phyloP scores from a whole-genome alignment of 2,888 invertebrate species.

The Philereme vetulata region DNA sequence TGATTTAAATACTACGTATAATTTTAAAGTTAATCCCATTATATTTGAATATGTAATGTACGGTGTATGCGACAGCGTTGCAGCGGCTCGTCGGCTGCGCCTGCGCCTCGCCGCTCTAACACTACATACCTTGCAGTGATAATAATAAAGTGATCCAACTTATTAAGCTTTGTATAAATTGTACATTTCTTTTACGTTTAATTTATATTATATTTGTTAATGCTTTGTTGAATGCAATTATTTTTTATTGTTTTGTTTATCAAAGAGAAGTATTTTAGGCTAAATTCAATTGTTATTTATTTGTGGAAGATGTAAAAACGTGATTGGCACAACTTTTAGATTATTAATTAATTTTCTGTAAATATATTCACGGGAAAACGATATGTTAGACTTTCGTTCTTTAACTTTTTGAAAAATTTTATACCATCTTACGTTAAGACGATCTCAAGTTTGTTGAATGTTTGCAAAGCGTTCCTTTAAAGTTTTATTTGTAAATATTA shows the following conservation, averaged over 20 bases:
- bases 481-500: conserved; percentile 83
- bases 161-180: conserved; percentile 80
- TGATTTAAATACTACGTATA: conserved; percentile 50
- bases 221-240: conserved; percentile 83
- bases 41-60: conserved; percentile 30
- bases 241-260: conserved; percentile 84
- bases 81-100: conserved; percentile 37
- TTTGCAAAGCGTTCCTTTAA: conserved; percentile 84
- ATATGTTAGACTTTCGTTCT: conserved; percentile 75
- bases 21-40: conserved; percentile 38
- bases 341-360: conserved; percentile 63
- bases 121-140: conserved; percentile 69
- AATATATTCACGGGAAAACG: conserved; percentile 67
- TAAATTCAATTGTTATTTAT: conserved; percentile 84
- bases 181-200: conserved; percentile 81
- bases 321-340: conserved; percentile 71
- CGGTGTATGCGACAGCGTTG: conserved; percentile 32
- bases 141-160: conserved; percentile 75
- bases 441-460: conserved; percentile 84
- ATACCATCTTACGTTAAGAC: conserved; percentile 83
- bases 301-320: conserved; percentile 77
- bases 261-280: conserved; percentile 81
- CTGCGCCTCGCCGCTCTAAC: conserved; percentile 39
- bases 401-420: conserved; percentile 74
- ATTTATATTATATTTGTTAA: conserved; percentile 83